Percentiles rank a stretch among this genome's conserved stretches.
Evolutionary conservation across 2,113 vertebrate species (phyloP).

Genomic region (Cisticola juncidis): DNA sequence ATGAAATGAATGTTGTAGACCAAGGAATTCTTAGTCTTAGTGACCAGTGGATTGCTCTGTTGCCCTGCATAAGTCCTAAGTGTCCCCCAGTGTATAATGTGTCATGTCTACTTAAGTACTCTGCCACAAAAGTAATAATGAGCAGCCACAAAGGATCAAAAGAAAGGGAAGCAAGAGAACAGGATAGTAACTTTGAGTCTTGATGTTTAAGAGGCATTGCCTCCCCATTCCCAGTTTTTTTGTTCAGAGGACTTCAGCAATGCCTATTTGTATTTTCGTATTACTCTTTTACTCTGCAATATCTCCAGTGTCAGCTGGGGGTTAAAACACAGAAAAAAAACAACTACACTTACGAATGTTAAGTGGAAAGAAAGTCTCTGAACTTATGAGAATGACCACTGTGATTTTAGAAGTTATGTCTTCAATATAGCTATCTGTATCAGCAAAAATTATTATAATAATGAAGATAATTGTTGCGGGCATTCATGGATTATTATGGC

Average conservation of each 20-base stretch:
- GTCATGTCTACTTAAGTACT: fast-evolving
- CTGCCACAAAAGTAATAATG: not conserved
- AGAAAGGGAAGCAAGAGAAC: not conserved
- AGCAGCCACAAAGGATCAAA: fast-evolving
- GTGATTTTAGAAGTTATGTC: not conserved
- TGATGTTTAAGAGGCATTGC: not conserved
- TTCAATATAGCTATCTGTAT: not conserved
- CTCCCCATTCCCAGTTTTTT: fast-evolving
- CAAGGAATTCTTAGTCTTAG: not conserved
- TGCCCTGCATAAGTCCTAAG: not conserved
- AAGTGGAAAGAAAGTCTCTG: not conserved
- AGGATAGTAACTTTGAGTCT: not conserved
- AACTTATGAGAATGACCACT: not conserved
- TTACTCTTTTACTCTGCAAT: not conserved
- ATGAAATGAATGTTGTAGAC: fast-evolving
- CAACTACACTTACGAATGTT: not conserved
- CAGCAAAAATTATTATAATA: not conserved
- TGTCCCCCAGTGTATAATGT: not conserved
- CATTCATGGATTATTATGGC: not conserved
- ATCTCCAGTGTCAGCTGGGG: not conserved
- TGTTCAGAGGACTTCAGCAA: not conserved
- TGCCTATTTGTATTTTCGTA: not conserved
- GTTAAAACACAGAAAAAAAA: not conserved
- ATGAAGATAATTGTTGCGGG: not conserved
- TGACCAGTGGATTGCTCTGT: not conserved